Evolutionary conservation across 2,888 invertebrate species (phyloP), one percentile per base, ranked within the genome.

Genomic region (Dryobota labecula): DNA sequence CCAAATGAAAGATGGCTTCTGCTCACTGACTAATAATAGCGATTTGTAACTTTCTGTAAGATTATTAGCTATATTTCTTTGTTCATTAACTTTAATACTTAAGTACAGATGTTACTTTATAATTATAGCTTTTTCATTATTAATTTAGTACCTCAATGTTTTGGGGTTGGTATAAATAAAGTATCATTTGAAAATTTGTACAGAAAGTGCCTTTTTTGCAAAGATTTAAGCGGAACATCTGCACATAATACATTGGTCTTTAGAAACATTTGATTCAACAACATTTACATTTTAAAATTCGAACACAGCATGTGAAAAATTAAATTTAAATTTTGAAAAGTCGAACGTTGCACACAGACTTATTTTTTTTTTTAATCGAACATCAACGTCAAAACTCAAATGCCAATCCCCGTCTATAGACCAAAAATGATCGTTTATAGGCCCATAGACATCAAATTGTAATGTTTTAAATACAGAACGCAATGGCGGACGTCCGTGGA

Each of bases 401-500:
- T 47, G 13, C 2, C 20, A 62, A 63, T 65, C 18, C 20, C 45
- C 6, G 18, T 58, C 30, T 5, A 45, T 20, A 13, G 8, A 15
- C 24, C 27, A 61, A 79, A 68, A 62, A 49, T 0, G 27, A 43
- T 45, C 11, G 18, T 61, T 43, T 30, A 66, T 71, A 38, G 51
- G 24, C 41, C 69, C 76, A 56, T 33, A 72, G 60, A 76, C 73
- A 83, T 81, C 58, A 73, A 83, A 83, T 61, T 66, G 54, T 70
- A 70, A 74, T 75, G 76, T 84, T 86, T 86, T 85, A 79, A 82
- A 84, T 84, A 75, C 78, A 57, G 66, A 66, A 64, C 60, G 65
- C 75, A 77, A 86, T 80, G 84, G 65, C 85, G 85, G 85, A 85
- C 83, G 69, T 85, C 85, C 85, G 85, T 75, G 79, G 65, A 73